phyloP scores from a whole-genome alignment of 1,140 invertebrate genomes.

The Drosophila repleta region DNA sequence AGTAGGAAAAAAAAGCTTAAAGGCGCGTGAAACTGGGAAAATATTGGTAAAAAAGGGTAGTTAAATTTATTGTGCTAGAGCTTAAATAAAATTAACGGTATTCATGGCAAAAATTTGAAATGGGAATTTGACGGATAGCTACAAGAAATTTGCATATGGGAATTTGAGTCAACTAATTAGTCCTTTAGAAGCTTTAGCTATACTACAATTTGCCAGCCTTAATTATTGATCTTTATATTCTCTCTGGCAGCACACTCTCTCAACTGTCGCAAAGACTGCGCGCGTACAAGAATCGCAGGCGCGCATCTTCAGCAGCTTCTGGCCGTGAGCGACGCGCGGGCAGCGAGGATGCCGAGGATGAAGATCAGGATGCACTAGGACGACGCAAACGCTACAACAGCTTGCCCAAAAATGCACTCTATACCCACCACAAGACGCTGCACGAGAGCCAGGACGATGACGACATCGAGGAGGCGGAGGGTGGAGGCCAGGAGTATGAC shows the following conservation, averaged over 20 bases:
- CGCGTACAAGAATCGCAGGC: constrained; percentile 60
- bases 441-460: constrained; percentile 57
- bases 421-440: constrained; percentile 54
- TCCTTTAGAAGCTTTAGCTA: too few species aligned
- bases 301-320: constrained; percentile 63
- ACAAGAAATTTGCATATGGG: too few species aligned
- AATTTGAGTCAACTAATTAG: too few species aligned
- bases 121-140: too few species aligned
- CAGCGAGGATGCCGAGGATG: constrained; percentile 56
- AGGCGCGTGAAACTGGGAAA: background rate
- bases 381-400: constrained; percentile 73
- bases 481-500: constrained; percentile 8
- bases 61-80: background rate
- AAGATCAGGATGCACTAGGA: constrained; percentile 53
- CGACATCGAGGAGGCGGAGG: constrained; percentile 8
- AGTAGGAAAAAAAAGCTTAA: constrained; percentile 7
- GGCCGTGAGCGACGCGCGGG: constrained; percentile 51
- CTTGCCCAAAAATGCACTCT: constrained; percentile 74
- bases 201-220: background rate
- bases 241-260: constrained; percentile 53
- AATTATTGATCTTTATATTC: background rate
- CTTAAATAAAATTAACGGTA: background rate
- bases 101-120: too few species aligned
- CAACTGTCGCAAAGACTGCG: constrained; percentile 58
- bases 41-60: background rate